Conservation (phyloP, 2,888 invertebrate species). For the Eupithecia pulchellata region DNA sequence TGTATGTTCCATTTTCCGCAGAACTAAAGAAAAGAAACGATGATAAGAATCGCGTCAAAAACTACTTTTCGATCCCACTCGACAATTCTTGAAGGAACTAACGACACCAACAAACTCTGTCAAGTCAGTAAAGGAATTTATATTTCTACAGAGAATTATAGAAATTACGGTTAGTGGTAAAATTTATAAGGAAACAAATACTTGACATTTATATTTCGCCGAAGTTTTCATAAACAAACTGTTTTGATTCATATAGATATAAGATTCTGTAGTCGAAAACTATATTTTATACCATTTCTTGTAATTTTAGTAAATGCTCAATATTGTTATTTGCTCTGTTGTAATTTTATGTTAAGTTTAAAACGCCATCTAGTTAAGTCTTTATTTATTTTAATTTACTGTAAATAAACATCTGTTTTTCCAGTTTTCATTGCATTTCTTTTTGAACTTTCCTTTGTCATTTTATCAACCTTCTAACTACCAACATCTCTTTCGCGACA, state of each 20-base stretch:
- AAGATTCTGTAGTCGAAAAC: neutral
- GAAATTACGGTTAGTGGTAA: neutral
- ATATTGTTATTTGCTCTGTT: slow-evolving; percentile 21
- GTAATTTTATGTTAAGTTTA: slow-evolving; percentile 16
- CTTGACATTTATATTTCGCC: neutral
- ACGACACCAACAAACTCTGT: neutral
- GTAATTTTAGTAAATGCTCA: slow-evolving; percentile 15
- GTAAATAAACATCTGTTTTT: slow-evolving; percentile 22
- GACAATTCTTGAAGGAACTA: neutral
- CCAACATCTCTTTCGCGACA: neutral
- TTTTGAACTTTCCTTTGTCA: neutral
- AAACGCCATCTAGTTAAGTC: slow-evolving; percentile 44
- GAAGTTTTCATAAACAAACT: neutral
- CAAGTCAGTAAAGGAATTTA: neutral
- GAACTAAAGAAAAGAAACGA: neutral
- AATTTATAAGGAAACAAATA: neutral
- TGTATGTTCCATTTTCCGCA: neutral
- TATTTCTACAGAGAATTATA: neutral
- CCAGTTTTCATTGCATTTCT: slow-evolving; percentile 9
- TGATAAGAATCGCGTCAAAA: neutral
- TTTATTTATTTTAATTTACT: slow-evolving; percentile 36
- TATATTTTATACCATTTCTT: neutral
- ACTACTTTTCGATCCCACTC: neutral
- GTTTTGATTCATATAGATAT: neutral
- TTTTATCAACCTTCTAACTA: neutral